Conservation (phyloP, 2,113 vertebrate genomes). For the Corythornis vintsioides region DNA sequence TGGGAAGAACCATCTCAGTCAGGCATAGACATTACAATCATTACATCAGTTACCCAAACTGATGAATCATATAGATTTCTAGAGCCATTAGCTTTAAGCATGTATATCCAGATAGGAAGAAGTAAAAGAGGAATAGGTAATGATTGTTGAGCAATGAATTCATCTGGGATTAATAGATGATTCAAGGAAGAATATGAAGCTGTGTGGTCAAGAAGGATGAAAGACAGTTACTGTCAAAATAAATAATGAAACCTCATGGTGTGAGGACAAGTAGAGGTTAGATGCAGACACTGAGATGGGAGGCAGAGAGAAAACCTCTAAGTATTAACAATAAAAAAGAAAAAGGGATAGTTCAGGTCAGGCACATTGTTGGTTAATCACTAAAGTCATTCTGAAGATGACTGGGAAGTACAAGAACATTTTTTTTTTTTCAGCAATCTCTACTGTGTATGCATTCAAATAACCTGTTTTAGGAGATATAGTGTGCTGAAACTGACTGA, state of each 20-base stretch:
- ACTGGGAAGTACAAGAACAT: slow-evolving; percentile 38
- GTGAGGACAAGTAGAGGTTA: slow-evolving; percentile 46
- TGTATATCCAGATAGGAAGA: neutral
- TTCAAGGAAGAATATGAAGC: neutral
- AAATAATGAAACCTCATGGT: slow-evolving; percentile 12
- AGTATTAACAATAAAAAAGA: slow-evolving; percentile 44
- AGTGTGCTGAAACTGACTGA: slow-evolving; percentile 43
- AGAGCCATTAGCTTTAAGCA: neutral
- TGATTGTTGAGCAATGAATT: neutral
- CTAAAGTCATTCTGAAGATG: slow-evolving; percentile 52
- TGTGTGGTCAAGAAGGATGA: neutral
- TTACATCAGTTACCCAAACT: neutral
- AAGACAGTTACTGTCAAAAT: slow-evolving; percentile 23
- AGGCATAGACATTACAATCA: neutral
- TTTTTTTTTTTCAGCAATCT: slow-evolving; percentile 61
- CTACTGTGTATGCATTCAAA: slow-evolving; percentile 61
- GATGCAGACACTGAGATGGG: neutral
- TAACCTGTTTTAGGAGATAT: slow-evolving; percentile 48
- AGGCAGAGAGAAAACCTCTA: slow-evolving; percentile 28
- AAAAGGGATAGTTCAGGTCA: slow-evolving; percentile 34
- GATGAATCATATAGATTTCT: neutral
- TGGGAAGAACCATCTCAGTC: neutral
- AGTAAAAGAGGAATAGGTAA: neutral
- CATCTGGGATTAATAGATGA: neutral
- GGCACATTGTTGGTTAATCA: slow-evolving; percentile 55